phyloP scores from a whole-genome alignment of 2,888 invertebrate species.

The Euplagia quadripunctaria region DNA sequence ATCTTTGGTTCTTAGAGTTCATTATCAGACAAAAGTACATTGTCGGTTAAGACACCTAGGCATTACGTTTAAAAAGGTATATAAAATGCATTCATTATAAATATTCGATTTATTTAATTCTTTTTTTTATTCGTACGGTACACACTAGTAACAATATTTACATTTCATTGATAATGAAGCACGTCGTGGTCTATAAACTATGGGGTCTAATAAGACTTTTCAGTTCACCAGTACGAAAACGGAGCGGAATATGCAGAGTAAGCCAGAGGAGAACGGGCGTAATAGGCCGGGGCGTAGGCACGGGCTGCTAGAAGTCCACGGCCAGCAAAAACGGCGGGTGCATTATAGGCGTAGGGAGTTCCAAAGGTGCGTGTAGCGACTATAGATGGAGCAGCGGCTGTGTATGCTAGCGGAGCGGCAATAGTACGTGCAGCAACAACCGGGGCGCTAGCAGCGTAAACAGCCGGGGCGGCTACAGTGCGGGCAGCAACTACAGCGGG shows the following conservation, averaged over 20 bases:
- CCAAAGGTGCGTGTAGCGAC: slow-evolving; percentile 53
- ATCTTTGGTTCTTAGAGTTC: too few relatives aligned
- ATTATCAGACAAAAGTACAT: too few relatives aligned
- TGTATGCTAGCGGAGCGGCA: slow-evolving; percentile 43
- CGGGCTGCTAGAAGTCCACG: slow-evolving; percentile 48
- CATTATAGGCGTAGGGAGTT: slow-evolving; percentile 41
- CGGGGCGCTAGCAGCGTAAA: slow-evolving; percentile 54
- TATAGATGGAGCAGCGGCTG: slow-evolving; percentile 47
- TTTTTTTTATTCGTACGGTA: slow-evolving; percentile 54
- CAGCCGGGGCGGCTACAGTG: slow-evolving; percentile 50
- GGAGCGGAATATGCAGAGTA: slow-evolving; percentile 75
- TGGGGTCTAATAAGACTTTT: slow-evolving; percentile 41
- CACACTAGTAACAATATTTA: slow-evolving; percentile 68
- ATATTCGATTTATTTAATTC: slow-evolving; percentile 36
- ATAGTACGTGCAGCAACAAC: slow-evolving; percentile 51
- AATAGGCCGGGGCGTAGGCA: slow-evolving; percentile 53
- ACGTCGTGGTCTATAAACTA: slow-evolving; percentile 62
- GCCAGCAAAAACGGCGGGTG: slow-evolving; percentile 37
- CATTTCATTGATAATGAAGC: slow-evolving; percentile 64
- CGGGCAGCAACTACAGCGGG: slow-evolving; percentile 53
- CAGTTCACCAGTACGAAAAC: slow-evolving; percentile 72
- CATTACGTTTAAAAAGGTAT: not conserved
- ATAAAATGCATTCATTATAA: slow-evolving; percentile 24
- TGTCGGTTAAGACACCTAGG: too few relatives aligned
- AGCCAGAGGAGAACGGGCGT: slow-evolving; percentile 54